These are phyloP conservation scores for Parazoanthus swiftii DNA, from an alignment of 92 coral and sea anemone species.

Conservation along the genomic window DNA sequence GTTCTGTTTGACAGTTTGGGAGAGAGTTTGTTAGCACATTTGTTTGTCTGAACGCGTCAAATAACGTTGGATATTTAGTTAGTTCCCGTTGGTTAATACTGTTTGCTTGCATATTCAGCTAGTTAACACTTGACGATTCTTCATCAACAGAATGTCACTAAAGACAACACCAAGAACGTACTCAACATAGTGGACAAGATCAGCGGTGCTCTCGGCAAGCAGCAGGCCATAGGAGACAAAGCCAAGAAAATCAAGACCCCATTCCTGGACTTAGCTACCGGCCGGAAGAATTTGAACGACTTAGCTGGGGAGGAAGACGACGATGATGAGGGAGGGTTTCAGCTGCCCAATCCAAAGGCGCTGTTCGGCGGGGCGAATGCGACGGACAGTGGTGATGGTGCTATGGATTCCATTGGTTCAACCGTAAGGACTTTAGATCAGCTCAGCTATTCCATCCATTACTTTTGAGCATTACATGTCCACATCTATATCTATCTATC, in stretches of 20 bases:
- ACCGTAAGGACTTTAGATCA: constrained; percentile 65
- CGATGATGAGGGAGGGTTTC: constrained; percentile 73
- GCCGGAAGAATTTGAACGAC: constrained; percentile 68
- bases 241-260: constrained; percentile 81
- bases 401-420: constrained; percentile 83
- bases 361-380: constrained; percentile 89
- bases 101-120: neutral
- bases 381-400: constrained; percentile 74
- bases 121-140: neutral
- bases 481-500: too few relatives aligned
- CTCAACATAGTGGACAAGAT: constrained; percentile 77
- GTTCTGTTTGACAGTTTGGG: too few relatives aligned
- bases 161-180: constrained; percentile 84
- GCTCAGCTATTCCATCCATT: too few relatives aligned
- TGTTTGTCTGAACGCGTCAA: too few relatives aligned
- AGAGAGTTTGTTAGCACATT: too few relatives aligned
- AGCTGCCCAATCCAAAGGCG: constrained; percentile 73
- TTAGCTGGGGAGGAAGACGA: constrained; percentile 70
- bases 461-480: too few relatives aligned
- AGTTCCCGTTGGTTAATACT: too few relatives aligned
- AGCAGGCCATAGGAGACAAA: constrained; percentile 86
- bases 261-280: constrained; percentile 73
- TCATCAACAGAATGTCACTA: constrained; percentile 51
- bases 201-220: constrained; percentile 78
- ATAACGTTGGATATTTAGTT: too few relatives aligned